Base-by-base conservation (phyloP, 2,797 vertebrate species). In the Xyrichtys novacula region DNA sequence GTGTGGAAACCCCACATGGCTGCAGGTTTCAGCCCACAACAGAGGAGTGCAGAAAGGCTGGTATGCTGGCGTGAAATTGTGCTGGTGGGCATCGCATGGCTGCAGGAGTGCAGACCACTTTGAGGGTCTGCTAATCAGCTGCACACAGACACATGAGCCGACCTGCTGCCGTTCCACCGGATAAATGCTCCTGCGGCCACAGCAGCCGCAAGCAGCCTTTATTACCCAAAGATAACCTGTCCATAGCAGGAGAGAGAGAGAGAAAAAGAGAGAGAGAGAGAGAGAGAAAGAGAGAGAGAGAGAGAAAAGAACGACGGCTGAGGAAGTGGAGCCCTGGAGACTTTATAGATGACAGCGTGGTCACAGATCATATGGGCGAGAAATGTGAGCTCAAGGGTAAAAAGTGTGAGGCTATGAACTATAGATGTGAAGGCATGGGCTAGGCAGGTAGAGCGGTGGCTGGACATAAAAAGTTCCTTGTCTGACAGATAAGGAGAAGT, bases 101-200 rank as follows among this genome's bases (percentile, higher is more conserved):
- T 73, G 80, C 79, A 83, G 85, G 89, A 80, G 84, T 66, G 65
- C 12, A 16, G 69, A 84, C 85, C 85, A 86, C 88, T 92, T 92
- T 92, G 90, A 93, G 87, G 78, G 82, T 76, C 82, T 47, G 85
- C 88, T 94, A 94, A 94, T 95, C 93, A 93, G 91, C 86, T 64
- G 84, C 81, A 67, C 82, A 84, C 92, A 93, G 91, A 90, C 83
- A 79, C 81, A 79, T 42, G 75, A 83, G 86, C 84, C 63, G 74
- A 85, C 83, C 82, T 83, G 48, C 90, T 87, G 90, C 90, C 90
- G 89, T 67, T 89, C 82, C 67, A 75, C 5, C 16, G 92, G 88
- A 92, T 92, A 93, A 94, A 92, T 11, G 68, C 83, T 81, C 74
- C 65, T 53, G 52, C 50, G 50, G 78, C 81, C 71, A 55, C 87